Base-by-base conservation (phyloP, 2,113 vertebrate species). In the Eubucco bourcierii region DNA sequence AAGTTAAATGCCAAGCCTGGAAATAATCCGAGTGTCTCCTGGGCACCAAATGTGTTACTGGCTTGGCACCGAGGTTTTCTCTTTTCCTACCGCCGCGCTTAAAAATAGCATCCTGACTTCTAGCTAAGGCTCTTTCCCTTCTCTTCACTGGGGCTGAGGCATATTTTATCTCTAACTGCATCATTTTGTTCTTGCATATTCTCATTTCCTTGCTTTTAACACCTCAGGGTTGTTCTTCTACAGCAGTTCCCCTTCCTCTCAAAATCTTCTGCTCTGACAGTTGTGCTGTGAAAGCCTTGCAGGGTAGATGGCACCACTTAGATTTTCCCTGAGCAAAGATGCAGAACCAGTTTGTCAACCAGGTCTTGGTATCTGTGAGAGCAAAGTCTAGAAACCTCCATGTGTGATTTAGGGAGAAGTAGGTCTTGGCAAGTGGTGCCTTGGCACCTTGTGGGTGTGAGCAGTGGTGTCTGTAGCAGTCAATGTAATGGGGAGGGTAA, bases 51-150 rank as follows among this genome's bases (percentile, higher is more conserved):
- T 28, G 67, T 50, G 70, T 58, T 90, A 31, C 61, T 93, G 89
- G 53, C 76, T 15, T 83, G 72, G 80, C 82, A 86, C 79, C 29
- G 1, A 33, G 56, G 55, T 84, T 90, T 55, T 90, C 34, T 93
- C 71, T 87, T 90, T 87, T 77, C 61, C 56, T 92, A 79, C 47
- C 50, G 11, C 59, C 72, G 27, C 81, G 10, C 46, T 92, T 95
- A 91, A 92, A 95, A 89, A 94, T 87, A 94, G 56, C 53, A 31
- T 23, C 23, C n/a, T 58, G 58, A 58, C 7, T 89, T 73, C 84
- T 74, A 34, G 47, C 68, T 60, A 11, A 52, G 34, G 76, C 39
- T 10, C 34, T 82, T 88, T 65, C 8, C 44, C 72, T 64, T 81
- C 67, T 55, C 5, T 59, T 80, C 58, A 2, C 9, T 83, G 61